Percentiles rank a stretch among this genome's conserved stretches.
Evolutionary conservation across 2,888 invertebrate genomes (phyloP).

Genomic region (Pyrrhia umbra): DNA sequence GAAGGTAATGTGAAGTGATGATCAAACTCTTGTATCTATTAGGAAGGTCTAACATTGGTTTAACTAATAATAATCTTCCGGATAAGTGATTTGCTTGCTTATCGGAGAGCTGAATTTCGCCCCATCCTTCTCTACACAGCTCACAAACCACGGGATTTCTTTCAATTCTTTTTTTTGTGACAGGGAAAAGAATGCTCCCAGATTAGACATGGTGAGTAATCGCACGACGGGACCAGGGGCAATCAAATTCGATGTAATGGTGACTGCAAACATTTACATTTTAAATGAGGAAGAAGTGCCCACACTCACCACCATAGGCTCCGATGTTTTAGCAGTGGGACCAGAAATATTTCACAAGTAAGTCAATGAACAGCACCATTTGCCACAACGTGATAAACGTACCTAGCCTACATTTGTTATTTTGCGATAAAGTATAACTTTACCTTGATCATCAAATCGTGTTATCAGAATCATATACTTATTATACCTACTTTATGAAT

Average conservation of each 20-base stretch:
- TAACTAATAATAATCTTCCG: slow-evolving; percentile 19
- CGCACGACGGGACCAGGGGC: slow-evolving; percentile 91
- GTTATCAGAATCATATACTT: too few relatives aligned
- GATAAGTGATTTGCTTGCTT: background rate
- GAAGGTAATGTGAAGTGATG: slow-evolving; percentile 77
- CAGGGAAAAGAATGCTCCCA: slow-evolving; percentile 82
- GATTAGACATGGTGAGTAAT: slow-evolving; percentile 91
- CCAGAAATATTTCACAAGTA: slow-evolving; percentile 90
- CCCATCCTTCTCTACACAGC: background rate
- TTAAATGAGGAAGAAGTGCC: slow-evolving; percentile 93
- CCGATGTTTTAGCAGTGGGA: slow-evolving; percentile 91
- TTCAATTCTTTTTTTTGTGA: slow-evolving; percentile 4
- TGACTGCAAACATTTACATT: slow-evolving; percentile 91
- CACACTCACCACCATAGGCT: slow-evolving; percentile 92
- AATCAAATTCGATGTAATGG: slow-evolving; percentile 87
- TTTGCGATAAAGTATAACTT: too few relatives aligned
- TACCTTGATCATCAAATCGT: too few relatives aligned
- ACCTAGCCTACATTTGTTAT: too few relatives aligned
- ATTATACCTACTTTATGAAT: background rate
- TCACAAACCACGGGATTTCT: too few relatives aligned
- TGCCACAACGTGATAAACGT: background rate
- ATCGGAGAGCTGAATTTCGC: background rate
- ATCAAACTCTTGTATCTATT: background rate
- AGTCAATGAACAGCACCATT: slow-evolving; percentile 31
- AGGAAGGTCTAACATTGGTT: background rate